Evolutionary conservation across 2,888 invertebrate genomes (phyloP), one percentile per base, ranked within the genome.

Genomic region (Andrena trimmerana): DNA sequence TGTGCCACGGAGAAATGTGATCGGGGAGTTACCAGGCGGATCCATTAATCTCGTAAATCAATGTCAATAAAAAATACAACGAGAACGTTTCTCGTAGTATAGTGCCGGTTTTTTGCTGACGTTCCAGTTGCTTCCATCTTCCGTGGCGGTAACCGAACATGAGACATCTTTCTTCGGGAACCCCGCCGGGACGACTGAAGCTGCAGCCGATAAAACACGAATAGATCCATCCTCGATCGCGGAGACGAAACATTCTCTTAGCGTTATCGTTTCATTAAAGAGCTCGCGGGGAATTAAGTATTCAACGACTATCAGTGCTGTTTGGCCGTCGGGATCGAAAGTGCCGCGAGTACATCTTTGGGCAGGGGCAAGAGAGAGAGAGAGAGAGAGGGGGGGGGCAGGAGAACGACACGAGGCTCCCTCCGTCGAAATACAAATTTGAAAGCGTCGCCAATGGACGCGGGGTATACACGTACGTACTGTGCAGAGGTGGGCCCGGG

Each of bases 401-500:
- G 48, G 66, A 54, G 62, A 66, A 31, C 52, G 65, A 29, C 66
- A 66, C 36, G 60, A 57, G 50, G n/a, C n/a, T 6, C 10, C 33
- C n/a, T 59, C 16, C 54, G 59, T 74, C 68, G 50, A 68, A 68
- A 68, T 54, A 73, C 81, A 42, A 77, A 71, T 83, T 73, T 50
- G 48, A 60, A 36, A 65, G 63, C 73, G 69, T 62, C 48, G 48
- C 59, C 65, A 63, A 54, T 31, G 65, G 52, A 48, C 42, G 57
- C 48, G 68, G 24, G 33, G 52, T 57, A 33, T 70, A 54, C 50
- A 68, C 66, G 33, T n/a, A 66, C 69, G 52, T 65, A 52, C 52
- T 5, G 70, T 71, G 72, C 75, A 83, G 78, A 82, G 79, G 77
- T 74, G 85, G 85, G 77, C 74, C 57, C 59, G 42, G 65, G 48